A percentile compares a stretch with the other conserved stretches of the same genome.
phyloP scores from a whole-genome alignment of 92 coral and sea anemone genomes.

The Pocillopora meandrina region DNA sequence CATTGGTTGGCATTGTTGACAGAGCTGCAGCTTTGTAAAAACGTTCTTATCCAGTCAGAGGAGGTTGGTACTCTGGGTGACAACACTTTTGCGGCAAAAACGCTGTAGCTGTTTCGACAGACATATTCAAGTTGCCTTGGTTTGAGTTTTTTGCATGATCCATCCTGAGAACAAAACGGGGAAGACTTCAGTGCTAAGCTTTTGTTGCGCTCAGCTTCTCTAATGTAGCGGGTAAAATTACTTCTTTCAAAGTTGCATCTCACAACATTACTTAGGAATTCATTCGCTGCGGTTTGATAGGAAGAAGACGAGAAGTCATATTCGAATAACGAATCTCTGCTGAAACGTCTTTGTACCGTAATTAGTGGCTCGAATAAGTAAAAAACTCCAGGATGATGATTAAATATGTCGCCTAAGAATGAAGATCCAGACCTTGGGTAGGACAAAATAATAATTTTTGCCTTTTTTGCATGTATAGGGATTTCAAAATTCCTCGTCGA shows the following conservation, averaged over 20 bases:
- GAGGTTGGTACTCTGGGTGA: constrained; percentile 19
- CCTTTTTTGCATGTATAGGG: background rate
- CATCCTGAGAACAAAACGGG: constrained; percentile 5
- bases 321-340: background rate
- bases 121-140: constrained; percentile 6
- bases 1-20: background rate
- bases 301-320: background rate
- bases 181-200: constrained; percentile 18
- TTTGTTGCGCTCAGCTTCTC: background rate
- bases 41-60: background rate
- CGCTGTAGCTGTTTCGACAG: constrained; percentile 15
- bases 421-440: constrained; percentile 37
- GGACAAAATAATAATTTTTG: constrained; percentile 19
- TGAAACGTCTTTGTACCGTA: background rate
- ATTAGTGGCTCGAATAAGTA: constrained; percentile 34
- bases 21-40: background rate
- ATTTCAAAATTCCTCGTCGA: background rate
- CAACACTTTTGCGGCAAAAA: constrained; percentile 1
- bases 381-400: constrained; percentile 32
- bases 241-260: constrained; percentile 10
- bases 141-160: background rate
- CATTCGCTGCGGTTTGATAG: background rate
- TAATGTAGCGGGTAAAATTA: background rate
- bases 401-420: constrained; percentile 33
- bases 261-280: constrained; percentile 9